Evolutionary conservation across 2,888 invertebrate genomes (phyloP), one percentile per base, ranked within the genome.

Genomic region (Chaitophorus viminalis): DNA sequence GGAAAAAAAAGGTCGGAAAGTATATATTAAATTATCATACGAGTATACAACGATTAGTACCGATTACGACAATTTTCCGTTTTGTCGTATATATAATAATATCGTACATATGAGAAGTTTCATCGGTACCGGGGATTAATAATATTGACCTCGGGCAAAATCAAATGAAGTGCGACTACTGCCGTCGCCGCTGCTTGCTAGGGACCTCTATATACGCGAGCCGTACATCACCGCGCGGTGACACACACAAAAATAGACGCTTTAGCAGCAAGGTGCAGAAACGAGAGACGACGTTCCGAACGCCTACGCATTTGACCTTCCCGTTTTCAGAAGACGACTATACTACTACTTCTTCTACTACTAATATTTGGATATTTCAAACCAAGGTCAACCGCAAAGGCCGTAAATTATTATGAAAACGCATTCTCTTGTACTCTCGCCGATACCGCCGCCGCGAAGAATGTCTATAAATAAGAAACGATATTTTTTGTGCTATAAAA

Each of bases 221-320:
- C n/a, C 70, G 17, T 14, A 29, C 31, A 14, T 74, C 11, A 33
- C 36, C 33, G 33, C 72, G 54, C 65, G 74, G 87, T 65, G 72
- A 65, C 74, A 81, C 74, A 46, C 79, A 81, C 74, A 33, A 87
- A 87, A 87, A 87, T 87, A 87, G 87, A 87, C 60, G 25, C 79
- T 79, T 9, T 39, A 54, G 29, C 70, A 1, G 52, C 78, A 36
- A 75, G 81, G 87, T 75, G 65, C 81, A 74, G 87, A 79, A 79
- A 79, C 36, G 72, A 74, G 74, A 87, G 25, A 79, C 78, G 72
- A 68, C 79, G 81, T 78, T 81, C 65, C 81, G 81, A 75, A 36
- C 87, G 74, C 87, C 87, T 54, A 87, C 87, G 86, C 79, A 17
- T 72, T 72, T 79, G 75, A 81, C 87, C 87, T 87, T 87, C 79